A percentile compares a stretch with the other conserved stretches of the same genome.
Evolutionary conservation across 1,140 invertebrate genomes (phyloP).

Genomic region (Cherax destructor): DNA sequence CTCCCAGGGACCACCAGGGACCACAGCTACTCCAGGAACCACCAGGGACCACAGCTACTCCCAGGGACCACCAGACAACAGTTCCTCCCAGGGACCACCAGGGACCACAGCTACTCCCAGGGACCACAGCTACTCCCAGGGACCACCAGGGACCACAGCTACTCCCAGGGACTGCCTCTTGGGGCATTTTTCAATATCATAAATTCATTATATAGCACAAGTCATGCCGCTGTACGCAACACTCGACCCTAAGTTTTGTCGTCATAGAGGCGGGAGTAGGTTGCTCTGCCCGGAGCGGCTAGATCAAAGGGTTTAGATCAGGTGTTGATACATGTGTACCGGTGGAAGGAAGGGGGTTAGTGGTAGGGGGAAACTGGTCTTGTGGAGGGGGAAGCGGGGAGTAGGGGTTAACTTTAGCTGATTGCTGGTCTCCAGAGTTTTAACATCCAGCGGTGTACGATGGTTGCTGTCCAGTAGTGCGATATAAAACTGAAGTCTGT

Average conservation of each 20-base stretch:
- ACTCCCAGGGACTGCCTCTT: background rate
- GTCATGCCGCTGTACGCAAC: background rate
- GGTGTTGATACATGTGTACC: constrained; percentile 4
- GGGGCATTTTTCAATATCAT: background rate
- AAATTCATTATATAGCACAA: background rate
- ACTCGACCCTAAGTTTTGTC: background rate
- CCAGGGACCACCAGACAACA: no score
- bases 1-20: no score
- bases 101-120: background rate
- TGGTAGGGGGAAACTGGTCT: no score
- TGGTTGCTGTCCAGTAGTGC: no score
- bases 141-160: background rate
- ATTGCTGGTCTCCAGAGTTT: no score
- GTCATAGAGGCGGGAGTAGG: background rate
- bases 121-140: no score
- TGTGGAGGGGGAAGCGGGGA: no score
- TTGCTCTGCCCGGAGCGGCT: background rate
- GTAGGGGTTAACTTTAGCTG: no score
- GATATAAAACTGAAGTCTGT: no score
- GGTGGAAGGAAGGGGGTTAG: background rate
- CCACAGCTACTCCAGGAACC: no score
- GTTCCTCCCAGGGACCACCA: no score
- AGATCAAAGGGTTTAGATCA: constrained; percentile 11
- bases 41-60: background rate
- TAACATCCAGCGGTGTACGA: no score